Conservation (phyloP, 1,140 invertebrate genomes). For the Caerostris extrusa region DNA sequence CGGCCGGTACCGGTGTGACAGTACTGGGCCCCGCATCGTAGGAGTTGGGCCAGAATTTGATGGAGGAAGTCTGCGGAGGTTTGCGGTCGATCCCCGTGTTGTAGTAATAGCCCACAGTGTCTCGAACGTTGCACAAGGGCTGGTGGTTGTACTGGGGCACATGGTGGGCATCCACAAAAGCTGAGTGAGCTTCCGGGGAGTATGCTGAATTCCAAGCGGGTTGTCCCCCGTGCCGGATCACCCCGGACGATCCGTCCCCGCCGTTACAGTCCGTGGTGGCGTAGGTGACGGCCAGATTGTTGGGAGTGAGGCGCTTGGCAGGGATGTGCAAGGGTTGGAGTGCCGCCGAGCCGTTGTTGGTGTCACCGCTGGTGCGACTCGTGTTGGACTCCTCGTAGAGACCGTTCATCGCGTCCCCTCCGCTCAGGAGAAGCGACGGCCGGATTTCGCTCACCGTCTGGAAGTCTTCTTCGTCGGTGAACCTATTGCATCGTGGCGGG, state of each 20-base stretch:
- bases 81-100: constrained; percentile 85
- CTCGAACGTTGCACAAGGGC: constrained; percentile 86
- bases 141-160: constrained; percentile 80
- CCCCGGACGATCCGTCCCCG: constrained; percentile 81
- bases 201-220: constrained; percentile 81
- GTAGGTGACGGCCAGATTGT: constrained; percentile 80
- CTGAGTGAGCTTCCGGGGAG: constrained; percentile 85
- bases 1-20: constrained; percentile 82
- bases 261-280: constrained; percentile 82
- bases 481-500: constrained; percentile 54
- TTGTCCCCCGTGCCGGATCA: constrained; percentile 86
- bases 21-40: constrained; percentile 82
- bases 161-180: constrained; percentile 82
- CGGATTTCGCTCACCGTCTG: constrained; percentile 47
- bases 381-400: constrained; percentile 65
- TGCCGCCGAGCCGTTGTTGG: not conserved
- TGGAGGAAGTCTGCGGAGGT: constrained; percentile 79
- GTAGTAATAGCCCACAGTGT: constrained; percentile 87
- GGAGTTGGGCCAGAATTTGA: constrained; percentile 87
- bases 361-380: constrained; percentile 47
- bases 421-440: constrained; percentile 28
- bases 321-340: constrained; percentile 89
- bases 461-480: constrained; percentile 57
- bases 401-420: constrained; percentile 45
- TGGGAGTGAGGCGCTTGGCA: constrained; percentile 86